Conservation (phyloP, 64 coral and sea anemone genomes). For the Actinia equina region DNA sequence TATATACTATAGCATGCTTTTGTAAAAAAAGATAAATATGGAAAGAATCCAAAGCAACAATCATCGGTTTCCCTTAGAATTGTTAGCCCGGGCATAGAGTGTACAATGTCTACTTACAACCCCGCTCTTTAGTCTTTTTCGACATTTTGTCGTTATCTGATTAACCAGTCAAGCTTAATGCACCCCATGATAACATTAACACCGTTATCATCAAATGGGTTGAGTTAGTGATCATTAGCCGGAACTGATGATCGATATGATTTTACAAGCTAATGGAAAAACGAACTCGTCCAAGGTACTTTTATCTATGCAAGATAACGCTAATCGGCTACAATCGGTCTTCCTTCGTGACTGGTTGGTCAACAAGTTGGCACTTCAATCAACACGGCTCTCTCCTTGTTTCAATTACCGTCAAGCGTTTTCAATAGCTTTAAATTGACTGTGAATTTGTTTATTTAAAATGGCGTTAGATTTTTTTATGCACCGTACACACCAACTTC, state of each 20-base stretch:
- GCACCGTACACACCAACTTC: conserved; percentile 17
- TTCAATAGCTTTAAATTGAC: conserved; percentile 65
- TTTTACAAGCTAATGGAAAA: conserved; percentile 33
- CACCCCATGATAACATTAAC: not conserved
- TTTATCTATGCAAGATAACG: conserved; percentile 1
- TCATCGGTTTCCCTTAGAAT: not conserved
- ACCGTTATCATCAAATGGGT: conserved; percentile 13
- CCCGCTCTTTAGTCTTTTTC: not conserved
- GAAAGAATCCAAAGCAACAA: not conserved
- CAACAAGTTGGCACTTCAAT: conserved; percentile 1
- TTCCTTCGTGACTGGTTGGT: not conserved
- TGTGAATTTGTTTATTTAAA: conserved; percentile 72
- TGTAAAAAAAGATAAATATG: too few species aligned
- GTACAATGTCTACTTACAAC: not conserved
- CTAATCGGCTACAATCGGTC: not conserved
- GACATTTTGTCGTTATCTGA: not conserved
- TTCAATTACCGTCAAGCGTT: conserved; percentile 40
- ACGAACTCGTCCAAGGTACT: not conserved
- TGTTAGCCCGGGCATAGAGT: not conserved
- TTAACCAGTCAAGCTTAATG: conserved; percentile 12
- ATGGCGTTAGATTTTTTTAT: conserved; percentile 6
- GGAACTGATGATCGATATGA: not conserved
- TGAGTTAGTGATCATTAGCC: conserved; percentile 15
- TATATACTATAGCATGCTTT: too few species aligned
- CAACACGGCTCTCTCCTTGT: conserved; percentile 8